These are phyloP conservation scores for Macaria notata DNA, from an alignment of 2,888 invertebrate species.

Conservation along the genomic window DNA sequence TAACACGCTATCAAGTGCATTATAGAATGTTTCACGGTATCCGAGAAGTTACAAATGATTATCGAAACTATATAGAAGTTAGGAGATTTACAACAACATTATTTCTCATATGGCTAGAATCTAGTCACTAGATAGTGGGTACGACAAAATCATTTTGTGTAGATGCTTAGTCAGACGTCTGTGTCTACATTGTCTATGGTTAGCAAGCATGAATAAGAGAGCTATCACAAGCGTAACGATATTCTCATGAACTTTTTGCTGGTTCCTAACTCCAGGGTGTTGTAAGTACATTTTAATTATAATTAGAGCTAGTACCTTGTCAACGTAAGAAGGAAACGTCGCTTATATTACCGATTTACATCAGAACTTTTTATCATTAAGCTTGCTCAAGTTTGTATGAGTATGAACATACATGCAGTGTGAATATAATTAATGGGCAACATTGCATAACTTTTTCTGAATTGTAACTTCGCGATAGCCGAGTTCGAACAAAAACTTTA, in stretches of 20 bases:
- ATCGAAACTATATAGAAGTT: no score
- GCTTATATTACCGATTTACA: constrained; percentile 36
- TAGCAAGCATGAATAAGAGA: constrained; percentile 37
- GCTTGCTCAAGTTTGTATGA: constrained; percentile 4
- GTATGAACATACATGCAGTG: constrained; percentile 3
- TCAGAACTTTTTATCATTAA: constrained; percentile 5
- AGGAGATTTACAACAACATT: no score
- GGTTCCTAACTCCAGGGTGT: constrained; percentile 43
- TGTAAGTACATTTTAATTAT: constrained; percentile 58
- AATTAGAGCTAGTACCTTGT: constrained; percentile 54
- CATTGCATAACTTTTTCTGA: no score
- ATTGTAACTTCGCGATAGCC: no score
- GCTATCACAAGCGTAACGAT: constrained; percentile 39
- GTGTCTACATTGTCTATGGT: constrained; percentile 9
- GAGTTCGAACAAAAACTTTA: no score
- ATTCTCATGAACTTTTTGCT: constrained; percentile 55
- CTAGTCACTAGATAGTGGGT: no score
- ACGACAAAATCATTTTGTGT: no score
- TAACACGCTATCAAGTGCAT: no score
- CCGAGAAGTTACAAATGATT: no score
- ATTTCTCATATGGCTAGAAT: no score
- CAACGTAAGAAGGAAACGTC: constrained; percentile 48
- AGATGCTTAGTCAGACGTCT: neutral
- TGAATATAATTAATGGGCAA: constrained; percentile 19
- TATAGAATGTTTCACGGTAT: no score